phyloP scores from a whole-genome alignment of 2,888 invertebrate species.

The Neoaliturus tenellus region DNA sequence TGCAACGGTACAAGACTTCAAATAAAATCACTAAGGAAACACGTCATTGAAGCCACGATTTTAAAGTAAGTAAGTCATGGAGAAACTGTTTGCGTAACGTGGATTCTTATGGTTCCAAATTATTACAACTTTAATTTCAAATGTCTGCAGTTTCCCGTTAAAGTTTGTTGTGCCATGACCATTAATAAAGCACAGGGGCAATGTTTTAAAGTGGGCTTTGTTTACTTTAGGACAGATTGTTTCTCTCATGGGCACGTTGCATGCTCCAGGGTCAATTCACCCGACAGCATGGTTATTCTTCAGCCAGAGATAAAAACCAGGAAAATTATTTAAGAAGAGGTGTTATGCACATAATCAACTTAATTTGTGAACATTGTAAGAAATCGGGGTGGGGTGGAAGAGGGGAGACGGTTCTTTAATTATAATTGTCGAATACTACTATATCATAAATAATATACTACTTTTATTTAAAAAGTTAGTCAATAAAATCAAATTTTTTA shows the following conservation, averaged over 20 bases:
- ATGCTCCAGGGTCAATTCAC: conserved; percentile 58
- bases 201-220: conserved; percentile 64
- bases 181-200: conserved; percentile 69
- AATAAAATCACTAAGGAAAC: conserved; percentile 58
- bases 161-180: conserved; percentile 66
- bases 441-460: no score
- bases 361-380: no score
- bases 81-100: conserved; percentile 47
- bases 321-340: conserved; percentile 54
- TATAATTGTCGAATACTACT: no score
- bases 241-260: conserved; percentile 63
- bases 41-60: conserved; percentile 59
- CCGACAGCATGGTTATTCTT: conserved; percentile 47
- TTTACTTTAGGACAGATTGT: conserved; percentile 55
- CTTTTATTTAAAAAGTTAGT: no score
- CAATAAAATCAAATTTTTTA: no score
- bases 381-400: no score
- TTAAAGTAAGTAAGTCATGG: neutral
- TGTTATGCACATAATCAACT: no score
- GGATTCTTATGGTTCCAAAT: conserved; percentile 63
- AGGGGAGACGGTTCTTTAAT: no score
- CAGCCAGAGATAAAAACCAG: conserved; percentile 44
- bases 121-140: conserved; percentile 63
- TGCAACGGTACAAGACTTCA: conserved; percentile 66
- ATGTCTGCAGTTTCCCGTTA: conserved; percentile 67